A percentile compares a stretch with the other conserved stretches of the same genome.
These are phyloP conservation scores for Calephelis nemesis DNA, from an alignment of 1,140 invertebrate genomes.

Conservation along the genomic window DNA sequence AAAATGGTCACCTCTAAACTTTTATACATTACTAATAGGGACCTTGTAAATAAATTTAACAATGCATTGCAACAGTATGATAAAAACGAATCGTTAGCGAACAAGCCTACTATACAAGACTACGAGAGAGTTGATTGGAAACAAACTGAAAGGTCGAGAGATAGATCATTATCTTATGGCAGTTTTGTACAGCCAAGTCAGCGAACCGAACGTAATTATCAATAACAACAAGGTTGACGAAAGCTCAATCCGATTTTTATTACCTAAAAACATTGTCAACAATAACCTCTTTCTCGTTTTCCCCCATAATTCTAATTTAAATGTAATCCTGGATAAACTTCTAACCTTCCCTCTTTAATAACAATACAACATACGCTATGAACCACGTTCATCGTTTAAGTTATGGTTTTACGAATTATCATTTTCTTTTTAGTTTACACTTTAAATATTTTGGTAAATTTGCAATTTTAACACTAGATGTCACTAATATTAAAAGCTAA, in stretches of 20 bases:
- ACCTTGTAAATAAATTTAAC: slow-evolving; percentile 65
- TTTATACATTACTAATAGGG: slow-evolving; percentile 75
- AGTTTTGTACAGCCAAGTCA: slow-evolving; percentile 42
- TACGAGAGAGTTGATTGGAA: slow-evolving; percentile 47
- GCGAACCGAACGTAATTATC: slow-evolving; percentile 52
- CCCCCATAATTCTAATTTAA: slow-evolving; percentile 70
- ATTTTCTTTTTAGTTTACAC: slow-evolving; percentile 55
- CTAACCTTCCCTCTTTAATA: slow-evolving; percentile 71
- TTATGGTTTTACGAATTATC: slow-evolving; percentile 34
- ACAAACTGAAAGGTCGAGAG: slow-evolving; percentile 42
- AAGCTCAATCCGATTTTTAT: slow-evolving; percentile 74
- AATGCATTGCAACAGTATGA: slow-evolving; percentile 64
- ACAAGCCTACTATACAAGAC: slow-evolving; percentile 56
- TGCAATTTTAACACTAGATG: slow-evolving; percentile 78
- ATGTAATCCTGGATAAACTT: slow-evolving; percentile 71
- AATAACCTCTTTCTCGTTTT: slow-evolving; percentile 69
- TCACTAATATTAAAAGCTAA: slow-evolving; percentile 79
- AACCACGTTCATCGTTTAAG: slow-evolving; percentile 60
- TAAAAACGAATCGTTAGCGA: slow-evolving; percentile 54
- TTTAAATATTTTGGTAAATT: slow-evolving; percentile 61
- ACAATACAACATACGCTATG: slow-evolving; percentile 70
- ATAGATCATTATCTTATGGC: slow-evolving; percentile 38
- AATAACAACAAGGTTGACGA: slow-evolving; percentile 67
- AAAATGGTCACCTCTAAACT: slow-evolving; percentile 79
- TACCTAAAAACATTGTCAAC: slow-evolving; percentile 78